Evolutionary conservation across 2,888 invertebrate genomes (phyloP), one percentile per base, ranked within the genome.

Genomic region (Aproaerema taeniolella): DNA sequence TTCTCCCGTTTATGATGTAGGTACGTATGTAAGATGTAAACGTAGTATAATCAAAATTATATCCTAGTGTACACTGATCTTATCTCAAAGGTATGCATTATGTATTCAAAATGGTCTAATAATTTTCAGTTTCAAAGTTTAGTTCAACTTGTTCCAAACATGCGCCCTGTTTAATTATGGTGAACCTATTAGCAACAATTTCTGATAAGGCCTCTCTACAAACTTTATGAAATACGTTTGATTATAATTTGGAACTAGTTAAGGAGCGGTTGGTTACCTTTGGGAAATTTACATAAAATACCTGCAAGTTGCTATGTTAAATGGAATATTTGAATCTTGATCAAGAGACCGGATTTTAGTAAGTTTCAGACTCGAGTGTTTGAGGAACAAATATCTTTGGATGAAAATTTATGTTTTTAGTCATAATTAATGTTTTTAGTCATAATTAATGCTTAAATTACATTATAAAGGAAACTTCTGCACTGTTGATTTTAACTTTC

Each of bases 151-250:
- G 36, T 31, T 26, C 8, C 36, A 39, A 39, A 41, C 43, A 48
- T 43, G 43, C 35, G 37, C 24, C 37, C 32, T 35, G 52, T 45
- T 50, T 46, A 47, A 53, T 59, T 52, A 56, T 45, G 34, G 43
- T 31, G 42, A 47, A 43, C 39, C 47, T 45, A 56, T 50, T 52
- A 55, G 46, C 44, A 55, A 56, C 48, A 50, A 49, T 49, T 57
- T 30, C 45, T 44, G 58, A 60, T 60, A 60, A 58, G 42, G 34
- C 33, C 37, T 20, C 28, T 28, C 29, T 37, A 37, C 37, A 30
- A 54, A 55, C 50, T 55, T 57, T 57, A 58, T 53, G 52, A 45
- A 52, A 37, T 35, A 42, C 45, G 42, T 38, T 40, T 50, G 47
- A 43, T 49, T 52, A 55, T 54, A 57, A 58, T 58, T 58, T 49